A percentile compares a stretch with the other conserved stretches of the same genome.
Conservation (phyloP, 2,113 vertebrate species). For the Camelus dromedarius region DNA sequence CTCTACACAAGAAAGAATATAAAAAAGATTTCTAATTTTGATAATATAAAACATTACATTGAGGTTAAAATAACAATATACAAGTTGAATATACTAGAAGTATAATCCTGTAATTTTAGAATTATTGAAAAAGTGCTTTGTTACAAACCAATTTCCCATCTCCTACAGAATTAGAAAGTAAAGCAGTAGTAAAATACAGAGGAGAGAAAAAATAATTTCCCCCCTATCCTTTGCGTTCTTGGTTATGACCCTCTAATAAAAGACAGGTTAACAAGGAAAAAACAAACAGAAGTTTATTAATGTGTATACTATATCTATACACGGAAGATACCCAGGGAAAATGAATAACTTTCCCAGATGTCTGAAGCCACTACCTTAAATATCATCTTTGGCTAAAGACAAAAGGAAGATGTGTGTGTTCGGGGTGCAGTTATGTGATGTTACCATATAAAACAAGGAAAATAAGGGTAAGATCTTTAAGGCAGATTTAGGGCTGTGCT, state of each 20-base stretch:
- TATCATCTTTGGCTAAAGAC: background rate
- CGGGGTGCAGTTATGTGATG: background rate
- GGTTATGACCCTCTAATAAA: background rate
- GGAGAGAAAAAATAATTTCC: background rate
- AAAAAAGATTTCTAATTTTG: background rate
- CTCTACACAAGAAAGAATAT: background rate
- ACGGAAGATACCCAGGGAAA: background rate
- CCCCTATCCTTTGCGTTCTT: background rate
- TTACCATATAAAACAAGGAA: background rate
- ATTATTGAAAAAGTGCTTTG: constrained; percentile 48
- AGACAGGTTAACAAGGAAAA: background rate
- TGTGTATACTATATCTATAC: background rate
- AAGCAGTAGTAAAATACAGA: background rate
- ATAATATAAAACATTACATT: background rate
- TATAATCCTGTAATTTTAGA: constrained; percentile 39
- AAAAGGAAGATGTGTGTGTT: background rate
- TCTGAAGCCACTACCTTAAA: background rate
- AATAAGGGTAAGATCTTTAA: background rate
- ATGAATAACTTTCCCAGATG: background rate
- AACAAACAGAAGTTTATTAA: background rate
- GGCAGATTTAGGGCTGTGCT: background rate
- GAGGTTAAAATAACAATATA: constrained; percentile 10
- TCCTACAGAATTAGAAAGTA: background rate
- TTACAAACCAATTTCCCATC: constrained; percentile 1
- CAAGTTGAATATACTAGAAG: background rate